Evolutionary conservation across 2,113 vertebrate species (phyloP).

Genomic region (Oceanites oceanicus): DNA sequence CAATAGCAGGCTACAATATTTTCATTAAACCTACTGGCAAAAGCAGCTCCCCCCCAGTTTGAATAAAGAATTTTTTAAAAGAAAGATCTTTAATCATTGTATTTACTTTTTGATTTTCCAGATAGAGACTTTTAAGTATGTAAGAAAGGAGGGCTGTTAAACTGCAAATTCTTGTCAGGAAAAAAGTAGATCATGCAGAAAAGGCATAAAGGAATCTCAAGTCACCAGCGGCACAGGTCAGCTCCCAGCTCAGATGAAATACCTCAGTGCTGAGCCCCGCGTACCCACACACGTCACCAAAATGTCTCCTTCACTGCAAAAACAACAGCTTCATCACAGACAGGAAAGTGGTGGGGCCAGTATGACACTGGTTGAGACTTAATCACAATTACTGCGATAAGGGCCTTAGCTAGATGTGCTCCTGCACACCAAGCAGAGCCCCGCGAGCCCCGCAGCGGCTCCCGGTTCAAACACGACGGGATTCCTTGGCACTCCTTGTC

Average conservation of each 20-base stretch:
- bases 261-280: not conserved
- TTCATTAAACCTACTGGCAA: not conserved
- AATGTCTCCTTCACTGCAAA: not conserved
- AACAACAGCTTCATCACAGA: not conserved
- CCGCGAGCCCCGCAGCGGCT: not conserved
- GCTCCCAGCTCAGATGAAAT: not conserved
- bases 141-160: not conserved
- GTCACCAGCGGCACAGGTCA: not conserved
- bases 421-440: not conserved
- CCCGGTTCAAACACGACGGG: not conserved
- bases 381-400: not conserved
- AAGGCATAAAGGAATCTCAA: not conserved
- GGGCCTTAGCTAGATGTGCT: not conserved
- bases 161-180: not conserved
- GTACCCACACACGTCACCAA: not conserved
- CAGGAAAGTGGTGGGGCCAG: not conserved
- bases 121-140: not conserved
- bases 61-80: not conserved
- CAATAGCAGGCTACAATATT: not conserved
- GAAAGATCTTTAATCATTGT: not conserved
- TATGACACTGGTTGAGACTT: not conserved
- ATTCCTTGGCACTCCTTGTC: not conserved
- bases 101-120: slow-evolving; percentile 1
- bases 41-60: not conserved
- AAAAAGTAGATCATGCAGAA: not conserved